phyloP scores from a whole-genome alignment of 2,888 invertebrate genomes.

The Theretra japonica region DNA sequence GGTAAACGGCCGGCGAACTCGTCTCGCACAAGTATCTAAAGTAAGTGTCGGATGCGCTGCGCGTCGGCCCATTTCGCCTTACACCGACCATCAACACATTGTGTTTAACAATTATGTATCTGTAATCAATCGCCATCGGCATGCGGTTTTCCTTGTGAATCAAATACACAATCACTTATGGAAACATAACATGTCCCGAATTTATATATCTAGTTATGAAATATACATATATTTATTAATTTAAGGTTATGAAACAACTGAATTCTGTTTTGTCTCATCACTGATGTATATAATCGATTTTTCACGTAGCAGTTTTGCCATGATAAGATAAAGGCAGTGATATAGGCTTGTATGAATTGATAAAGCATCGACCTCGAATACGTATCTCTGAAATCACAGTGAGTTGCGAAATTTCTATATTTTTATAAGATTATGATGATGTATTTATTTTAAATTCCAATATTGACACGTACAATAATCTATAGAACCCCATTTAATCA shows the following conservation, averaged over 20 bases:
- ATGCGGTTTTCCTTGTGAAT: constrained; percentile 8
- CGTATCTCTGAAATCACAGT: constrained; percentile 29
- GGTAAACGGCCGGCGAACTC: not conserved
- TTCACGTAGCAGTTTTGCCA: constrained; percentile 3
- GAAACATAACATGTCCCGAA: not conserved
- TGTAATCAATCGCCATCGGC: not conserved
- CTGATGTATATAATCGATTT: constrained; percentile 5
- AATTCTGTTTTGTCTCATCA: not conserved
- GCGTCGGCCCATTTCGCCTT: constrained; percentile 9
- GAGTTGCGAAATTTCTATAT: too few species aligned
- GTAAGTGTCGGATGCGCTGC: not conserved
- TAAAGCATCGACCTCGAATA: constrained; percentile 38
- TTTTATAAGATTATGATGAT: too few species aligned
- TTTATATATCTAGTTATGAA: not conserved
- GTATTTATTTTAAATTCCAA: too few species aligned
- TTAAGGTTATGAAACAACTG: too few species aligned
- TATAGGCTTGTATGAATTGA: constrained; percentile 39
- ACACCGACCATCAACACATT: constrained; percentile 10
- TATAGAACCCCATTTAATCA: too few species aligned
- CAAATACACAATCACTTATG: not conserved
- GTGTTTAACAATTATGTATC: constrained; percentile 2
- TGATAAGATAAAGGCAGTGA: constrained; percentile 39
- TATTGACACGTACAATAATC: too few species aligned
- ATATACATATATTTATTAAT: too few species aligned
- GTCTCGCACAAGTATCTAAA: not conserved